These are phyloP conservation scores for Alectoris magna DNA, from an alignment of 2,797 vertebrate species.

Conservation along the genomic window DNA sequence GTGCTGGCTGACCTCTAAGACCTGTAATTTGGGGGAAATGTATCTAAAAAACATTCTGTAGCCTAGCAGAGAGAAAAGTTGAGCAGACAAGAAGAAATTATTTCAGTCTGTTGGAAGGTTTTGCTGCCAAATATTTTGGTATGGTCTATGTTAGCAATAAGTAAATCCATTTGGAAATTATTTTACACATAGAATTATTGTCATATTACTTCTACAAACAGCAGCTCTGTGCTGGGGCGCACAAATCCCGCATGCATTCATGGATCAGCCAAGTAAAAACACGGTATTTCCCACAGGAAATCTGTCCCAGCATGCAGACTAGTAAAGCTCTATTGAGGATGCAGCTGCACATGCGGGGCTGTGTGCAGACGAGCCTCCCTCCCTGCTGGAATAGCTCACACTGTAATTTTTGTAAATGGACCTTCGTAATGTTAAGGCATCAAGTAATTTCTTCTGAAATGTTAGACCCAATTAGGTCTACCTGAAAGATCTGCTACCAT, in stretches of 20 bases:
- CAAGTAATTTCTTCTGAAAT: neutral
- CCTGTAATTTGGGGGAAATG: neutral
- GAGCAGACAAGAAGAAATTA: neutral
- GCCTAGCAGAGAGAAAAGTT: neutral
- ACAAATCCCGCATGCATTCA: neutral
- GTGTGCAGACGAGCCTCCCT: neutral
- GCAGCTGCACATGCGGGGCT: neutral
- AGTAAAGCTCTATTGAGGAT: neutral
- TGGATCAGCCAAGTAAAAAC: slow-evolving; percentile 18
- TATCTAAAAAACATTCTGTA: neutral
- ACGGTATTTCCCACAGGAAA: slow-evolving; percentile 41
- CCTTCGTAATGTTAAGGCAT: neutral
- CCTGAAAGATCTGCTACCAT: neutral
- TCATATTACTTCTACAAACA: neutral
- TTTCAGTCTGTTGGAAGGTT: slow-evolving; percentile 17
- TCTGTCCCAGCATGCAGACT: neutral
- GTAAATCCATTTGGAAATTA: slow-evolving; percentile 55
- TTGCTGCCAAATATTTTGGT: slow-evolving; percentile 32
- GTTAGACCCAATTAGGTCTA: neutral
- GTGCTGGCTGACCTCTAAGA: neutral
- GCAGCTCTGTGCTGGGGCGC: neutral
- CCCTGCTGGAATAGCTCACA: neutral
- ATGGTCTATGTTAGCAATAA: slow-evolving; percentile 34
- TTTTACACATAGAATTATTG: slow-evolving; percentile 13
- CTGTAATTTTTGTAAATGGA: neutral